Conservation (phyloP, 2,113 vertebrate species). For the Saimiri boliviensis region DNA sequence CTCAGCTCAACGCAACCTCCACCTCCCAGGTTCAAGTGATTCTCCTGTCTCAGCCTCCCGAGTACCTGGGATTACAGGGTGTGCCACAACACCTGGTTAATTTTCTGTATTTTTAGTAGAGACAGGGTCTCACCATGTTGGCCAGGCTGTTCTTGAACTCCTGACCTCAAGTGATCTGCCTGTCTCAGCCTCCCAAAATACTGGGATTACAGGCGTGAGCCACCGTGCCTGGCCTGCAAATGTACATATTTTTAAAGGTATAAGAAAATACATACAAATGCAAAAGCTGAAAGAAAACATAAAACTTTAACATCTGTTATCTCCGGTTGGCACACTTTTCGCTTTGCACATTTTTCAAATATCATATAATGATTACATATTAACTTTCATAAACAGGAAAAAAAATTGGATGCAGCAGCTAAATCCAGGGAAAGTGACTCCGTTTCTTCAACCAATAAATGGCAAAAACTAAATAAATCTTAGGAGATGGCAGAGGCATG, state of each 20-base stretch:
- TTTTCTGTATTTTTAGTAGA: no score
- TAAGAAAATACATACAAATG: not conserved
- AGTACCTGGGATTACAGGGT: no score
- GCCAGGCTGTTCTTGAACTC: no score
- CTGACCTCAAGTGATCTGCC: no score
- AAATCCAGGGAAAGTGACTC: not conserved
- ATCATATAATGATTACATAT: not conserved
- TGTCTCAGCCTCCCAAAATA: no score
- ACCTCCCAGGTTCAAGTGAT: no score
- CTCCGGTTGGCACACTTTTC: not conserved
- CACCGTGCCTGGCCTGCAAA: not conserved
- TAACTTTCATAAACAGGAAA: not conserved
- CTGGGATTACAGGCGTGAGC: no score
- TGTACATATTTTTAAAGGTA: not conserved
- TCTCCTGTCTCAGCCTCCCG: no score
- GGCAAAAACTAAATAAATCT: not conserved
- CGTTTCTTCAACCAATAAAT: not conserved
- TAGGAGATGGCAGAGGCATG: no score
- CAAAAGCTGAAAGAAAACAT: not conserved
- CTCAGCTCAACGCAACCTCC: no score
- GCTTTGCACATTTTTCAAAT: not conserved
- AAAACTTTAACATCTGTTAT: not conserved
- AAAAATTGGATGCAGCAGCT: not conserved
- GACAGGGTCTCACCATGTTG: no score
- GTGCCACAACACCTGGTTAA: no score